phyloP scores from a whole-genome alignment of 2,797 vertebrate species.

The Nasua narica region DNA sequence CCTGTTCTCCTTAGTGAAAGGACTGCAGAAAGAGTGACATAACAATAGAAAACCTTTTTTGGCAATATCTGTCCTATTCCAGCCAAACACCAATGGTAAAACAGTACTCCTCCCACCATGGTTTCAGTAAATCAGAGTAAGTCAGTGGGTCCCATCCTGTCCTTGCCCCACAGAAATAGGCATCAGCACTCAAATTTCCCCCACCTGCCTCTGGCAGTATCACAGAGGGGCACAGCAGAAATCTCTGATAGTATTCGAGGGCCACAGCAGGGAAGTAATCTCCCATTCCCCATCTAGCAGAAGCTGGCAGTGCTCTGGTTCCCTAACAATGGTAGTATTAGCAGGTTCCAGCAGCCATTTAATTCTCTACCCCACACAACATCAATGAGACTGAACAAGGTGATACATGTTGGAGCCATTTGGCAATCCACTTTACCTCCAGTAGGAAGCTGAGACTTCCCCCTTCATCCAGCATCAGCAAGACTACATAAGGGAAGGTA shows the following conservation, averaged over 20 bases:
- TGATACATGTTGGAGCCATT: not conserved
- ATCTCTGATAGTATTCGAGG: not conserved
- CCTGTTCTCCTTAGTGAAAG: not conserved
- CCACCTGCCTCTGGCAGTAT: not conserved
- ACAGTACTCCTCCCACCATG: not conserved
- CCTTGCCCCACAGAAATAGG: not conserved
- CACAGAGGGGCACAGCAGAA: not conserved
- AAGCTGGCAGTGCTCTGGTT: not conserved
- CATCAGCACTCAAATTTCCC: not conserved
- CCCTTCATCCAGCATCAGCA: not conserved
- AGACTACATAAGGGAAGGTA: not conserved
- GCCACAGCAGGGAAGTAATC: not conserved
- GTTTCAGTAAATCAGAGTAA: not conserved
- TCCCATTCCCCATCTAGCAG: not conserved
- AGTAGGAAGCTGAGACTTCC: not conserved
- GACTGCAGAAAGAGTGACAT: not conserved
- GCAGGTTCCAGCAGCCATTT: not conserved
- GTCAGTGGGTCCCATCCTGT: not conserved
- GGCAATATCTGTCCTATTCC: not conserved
- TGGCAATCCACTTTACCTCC: not conserved
- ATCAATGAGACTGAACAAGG: not conserved
- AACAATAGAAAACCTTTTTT: not conserved
- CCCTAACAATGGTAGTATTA: not conserved
- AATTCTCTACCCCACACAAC: not conserved
- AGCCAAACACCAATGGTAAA: not conserved